phyloP scores from a whole-genome alignment of 2,113 vertebrate genomes.

The Antidorcas marsupialis region DNA sequence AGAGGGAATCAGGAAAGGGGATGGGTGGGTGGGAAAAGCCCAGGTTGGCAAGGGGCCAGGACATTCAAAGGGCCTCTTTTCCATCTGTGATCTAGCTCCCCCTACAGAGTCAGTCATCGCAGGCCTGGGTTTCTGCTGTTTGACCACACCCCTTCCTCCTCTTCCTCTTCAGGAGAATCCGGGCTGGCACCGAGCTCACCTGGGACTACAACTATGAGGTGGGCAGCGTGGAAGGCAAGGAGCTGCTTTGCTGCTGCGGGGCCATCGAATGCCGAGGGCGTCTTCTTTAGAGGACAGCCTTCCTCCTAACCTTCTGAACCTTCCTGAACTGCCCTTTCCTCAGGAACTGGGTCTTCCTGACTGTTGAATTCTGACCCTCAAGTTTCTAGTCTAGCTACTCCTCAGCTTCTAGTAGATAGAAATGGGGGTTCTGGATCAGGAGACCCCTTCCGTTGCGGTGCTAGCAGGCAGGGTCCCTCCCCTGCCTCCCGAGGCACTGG shows the following conservation, averaged over 20 bases:
- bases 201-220: conserved; percentile 99
- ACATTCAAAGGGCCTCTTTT: background rate
- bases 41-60: background rate
- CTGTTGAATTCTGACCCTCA: background rate
- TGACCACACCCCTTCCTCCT: background rate
- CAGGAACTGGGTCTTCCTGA: conserved; percentile 32
- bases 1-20: background rate
- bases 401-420: background rate
- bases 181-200: conserved; percentile 94
- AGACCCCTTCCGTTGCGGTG: conserved; percentile 58
- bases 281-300: conserved; percentile 81
- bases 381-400: background rate
- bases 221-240: conserved; percentile 97
- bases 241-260: conserved; percentile 97
- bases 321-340: background rate
- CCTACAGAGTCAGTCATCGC: accelerated
- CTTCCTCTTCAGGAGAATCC: conserved; percentile 86
- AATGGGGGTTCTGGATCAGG: conserved; percentile 21
- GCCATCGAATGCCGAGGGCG: conserved; percentile 95
- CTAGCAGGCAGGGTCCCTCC: conserved; percentile 51
- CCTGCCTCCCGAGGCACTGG: background rate
- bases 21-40: background rate
- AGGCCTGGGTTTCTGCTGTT: accelerated
- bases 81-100: no score
- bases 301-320: background rate